Base-by-base conservation (phyloP, 2,888 invertebrate species). In the Quadriops clusia region DNA sequence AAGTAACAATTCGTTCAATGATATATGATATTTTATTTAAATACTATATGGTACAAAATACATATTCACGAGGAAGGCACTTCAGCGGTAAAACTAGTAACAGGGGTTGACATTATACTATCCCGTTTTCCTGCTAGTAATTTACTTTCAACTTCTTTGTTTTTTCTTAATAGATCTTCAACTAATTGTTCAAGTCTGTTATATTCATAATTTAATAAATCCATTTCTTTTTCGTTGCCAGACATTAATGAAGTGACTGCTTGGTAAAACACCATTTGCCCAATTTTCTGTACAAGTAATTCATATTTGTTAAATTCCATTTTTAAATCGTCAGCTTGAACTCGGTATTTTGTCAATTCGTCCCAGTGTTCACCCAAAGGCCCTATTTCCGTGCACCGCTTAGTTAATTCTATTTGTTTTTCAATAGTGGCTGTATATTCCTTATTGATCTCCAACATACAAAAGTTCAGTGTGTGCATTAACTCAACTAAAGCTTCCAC, bases 341-440 rank as follows among this genome's bases (percentile, higher is more conserved):
- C 43, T 31, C 59, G 36, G 41, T 51, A 53, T 33, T 51, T 40
- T 1, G 53, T 52, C 17, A 60, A 34, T 28, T 56, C 49, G 33
- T 56, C 56, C 52, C 54, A 56, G 23, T 46, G 44, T 34, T 50
- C 46, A 5, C 51, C 50, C 2, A 48, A 33, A 3, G 56, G 50
- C 1, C 53, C 54, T 11, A 45, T 27, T 24, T 37, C 31, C 15
- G 45, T 44, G n/a, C 53, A 52, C 22, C 32, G 36, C 28, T 47
- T 32, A 4, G 52, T 53, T 18, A 60, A 43, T 33, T 54, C 52
- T 8, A 60, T 60, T 48, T 60, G 60, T 33, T 50, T 49, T n/a
- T 39, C 36, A 7, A 59, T 36, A 36, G 53, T 55, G 10, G 43
- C 39, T 26, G 55, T 48, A 37, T 60, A 60, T 36, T 56, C 53